Percentiles rank a stretch among this genome's conserved stretches.
Evolutionary conservation across 2,797 vertebrate genomes (phyloP).

Genomic region (Nannoperca obscura): DNA sequence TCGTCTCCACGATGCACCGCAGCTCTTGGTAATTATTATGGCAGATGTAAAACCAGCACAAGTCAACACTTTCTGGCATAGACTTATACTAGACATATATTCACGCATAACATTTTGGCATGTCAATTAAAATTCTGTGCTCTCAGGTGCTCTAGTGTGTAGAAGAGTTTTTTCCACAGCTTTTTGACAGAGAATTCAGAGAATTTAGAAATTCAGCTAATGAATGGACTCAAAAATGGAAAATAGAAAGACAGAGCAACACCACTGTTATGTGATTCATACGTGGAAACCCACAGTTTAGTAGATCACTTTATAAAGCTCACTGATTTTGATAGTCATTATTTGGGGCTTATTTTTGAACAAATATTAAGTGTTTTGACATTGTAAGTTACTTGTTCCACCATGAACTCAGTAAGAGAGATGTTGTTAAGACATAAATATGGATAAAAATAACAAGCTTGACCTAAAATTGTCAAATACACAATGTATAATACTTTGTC

Average conservation of each 20-base stretch:
- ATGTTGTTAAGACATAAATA: background rate
- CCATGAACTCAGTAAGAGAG: background rate
- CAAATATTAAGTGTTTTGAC: background rate
- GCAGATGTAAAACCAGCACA: conserved; percentile 63
- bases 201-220: conserved; percentile 9
- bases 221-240: background rate
- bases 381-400: background rate
- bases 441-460: conserved; percentile 2
- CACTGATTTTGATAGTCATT: background rate
- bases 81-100: conserved; percentile 43
- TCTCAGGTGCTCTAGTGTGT: conserved; percentile 29
- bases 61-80: conserved; percentile 55
- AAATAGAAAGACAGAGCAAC: conserved; percentile 13
- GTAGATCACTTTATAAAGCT: background rate
- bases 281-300: background rate
- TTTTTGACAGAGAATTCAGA: conserved; percentile 38
- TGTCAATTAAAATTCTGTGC: conserved; percentile 40
- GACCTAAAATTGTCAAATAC: background rate
- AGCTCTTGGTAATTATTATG: conserved; percentile 61
- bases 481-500: background rate
- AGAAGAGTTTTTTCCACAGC: conserved; percentile 32
- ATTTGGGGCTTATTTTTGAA: background rate
- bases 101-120: conserved; percentile 46
- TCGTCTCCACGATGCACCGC: conserved; percentile 37
- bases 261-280: background rate